These are phyloP conservation scores for Melierax canorus DNA, from an alignment of 2,113 vertebrate species.

Conservation along the genomic window DNA sequence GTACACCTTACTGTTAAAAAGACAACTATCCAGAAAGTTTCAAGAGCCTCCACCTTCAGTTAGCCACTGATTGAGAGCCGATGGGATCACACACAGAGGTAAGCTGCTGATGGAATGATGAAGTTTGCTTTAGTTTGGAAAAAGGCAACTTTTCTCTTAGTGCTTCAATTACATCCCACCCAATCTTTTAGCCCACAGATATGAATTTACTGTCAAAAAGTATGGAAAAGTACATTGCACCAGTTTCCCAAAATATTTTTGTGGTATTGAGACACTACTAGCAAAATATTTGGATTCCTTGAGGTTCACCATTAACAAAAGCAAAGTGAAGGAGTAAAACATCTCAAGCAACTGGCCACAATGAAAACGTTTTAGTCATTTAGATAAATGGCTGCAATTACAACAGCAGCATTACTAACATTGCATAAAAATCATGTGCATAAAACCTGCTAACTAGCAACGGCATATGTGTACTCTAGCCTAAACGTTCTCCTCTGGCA, in stretches of 20 bases:
- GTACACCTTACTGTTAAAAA: background rate
- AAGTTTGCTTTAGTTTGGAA: background rate
- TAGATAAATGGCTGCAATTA: background rate
- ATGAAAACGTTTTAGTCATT: background rate
- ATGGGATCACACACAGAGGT: background rate
- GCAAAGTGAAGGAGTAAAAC: background rate
- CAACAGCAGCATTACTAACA: background rate
- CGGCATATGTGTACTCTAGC: background rate
- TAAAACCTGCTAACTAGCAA: background rate
- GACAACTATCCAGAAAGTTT: background rate
- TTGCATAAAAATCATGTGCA: accelerated
- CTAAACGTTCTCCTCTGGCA: background rate
- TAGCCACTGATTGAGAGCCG: accelerated
- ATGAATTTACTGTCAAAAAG: background rate
- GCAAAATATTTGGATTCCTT: background rate
- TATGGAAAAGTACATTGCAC: background rate
- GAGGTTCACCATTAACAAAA: background rate
- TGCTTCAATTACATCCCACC: background rate
- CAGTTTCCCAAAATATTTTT: background rate
- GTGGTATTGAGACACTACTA: background rate
- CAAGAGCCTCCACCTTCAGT: background rate
- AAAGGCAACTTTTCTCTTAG: background rate
- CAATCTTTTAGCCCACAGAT: background rate
- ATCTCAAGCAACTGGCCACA: background rate
- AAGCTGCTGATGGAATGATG: background rate